Evolutionary conservation across 2,113 vertebrate species (phyloP), one percentile per base, ranked within the genome.

Genomic region (Oreochromis aureus): DNA sequence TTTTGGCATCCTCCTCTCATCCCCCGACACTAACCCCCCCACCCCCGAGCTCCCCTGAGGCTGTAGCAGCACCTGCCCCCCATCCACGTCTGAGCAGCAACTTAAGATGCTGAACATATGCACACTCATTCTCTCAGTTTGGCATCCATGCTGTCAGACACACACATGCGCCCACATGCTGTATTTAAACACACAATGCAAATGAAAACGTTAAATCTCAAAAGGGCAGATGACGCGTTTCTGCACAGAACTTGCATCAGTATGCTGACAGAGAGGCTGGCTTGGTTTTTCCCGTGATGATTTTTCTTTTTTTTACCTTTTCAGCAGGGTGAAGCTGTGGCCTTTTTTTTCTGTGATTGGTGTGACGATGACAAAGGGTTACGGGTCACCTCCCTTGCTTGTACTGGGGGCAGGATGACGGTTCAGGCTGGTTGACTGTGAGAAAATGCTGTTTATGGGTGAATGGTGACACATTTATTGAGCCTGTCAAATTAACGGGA

Each of bases 351-450:
- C n/a, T 7, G 53, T 89, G 87, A 87, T 83, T 59, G 69, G 87
- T 27, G 48, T 94, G 91, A 93, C 89, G 86, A 91, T 54, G 86
- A 48, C 63, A 36, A 5, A 84, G 32, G 91, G 93, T 92, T 83
- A 93, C 32, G 94, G 95, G 94, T 94, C 92, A 91, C 89, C 89
- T 92, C 92, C 90, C 87, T 87, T 76, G 44, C 88, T 95, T 94
- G 91, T 90, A 80, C 86, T 22, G 19, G 82, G 86, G 87, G 96
- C 96, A 96, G 96, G 96, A 96, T 97, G 97, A 97, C 96, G 58
- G 98, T 98, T 98, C 97, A 96, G 97, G 97, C 95, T 97, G 97
- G 97, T 97, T 95, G 97, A 90, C 94, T 95, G 90, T 95, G 96
- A 92, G 95, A 98, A 97, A 98, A 98, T 96, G 98, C 95, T 95